Conservation (phyloP, 2,797 vertebrate genomes). For the Anguilla marmorata region DNA sequence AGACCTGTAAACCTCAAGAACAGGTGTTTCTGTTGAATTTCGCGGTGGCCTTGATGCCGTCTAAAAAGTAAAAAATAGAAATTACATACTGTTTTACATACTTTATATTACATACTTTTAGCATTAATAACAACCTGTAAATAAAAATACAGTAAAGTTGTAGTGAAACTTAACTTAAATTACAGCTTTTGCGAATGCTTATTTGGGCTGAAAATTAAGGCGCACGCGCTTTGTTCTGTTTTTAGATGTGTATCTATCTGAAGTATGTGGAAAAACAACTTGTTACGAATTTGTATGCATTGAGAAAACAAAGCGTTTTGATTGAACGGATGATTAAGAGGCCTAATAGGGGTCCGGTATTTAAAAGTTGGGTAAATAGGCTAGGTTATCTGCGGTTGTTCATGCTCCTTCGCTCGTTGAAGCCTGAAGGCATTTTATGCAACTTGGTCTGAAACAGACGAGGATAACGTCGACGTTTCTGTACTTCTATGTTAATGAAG, state of each 20-base stretch:
- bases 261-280: conserved; percentile 62
- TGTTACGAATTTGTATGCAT: conserved; percentile 64
- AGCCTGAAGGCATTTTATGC: conserved; percentile 63
- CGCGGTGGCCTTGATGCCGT: not conserved
- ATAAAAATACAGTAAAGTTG: not conserved
- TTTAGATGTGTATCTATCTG: conserved; percentile 61
- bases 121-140: not conserved
- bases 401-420: conserved; percentile 61
- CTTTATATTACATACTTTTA: not conserved
- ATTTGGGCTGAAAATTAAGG: not conserved
- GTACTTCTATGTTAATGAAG: conserved; percentile 54
- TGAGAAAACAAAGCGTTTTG: conserved; percentile 45
- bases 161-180: not conserved
- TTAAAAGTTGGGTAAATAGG: conserved; percentile 42
- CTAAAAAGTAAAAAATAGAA: not conserved
- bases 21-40: conserved; percentile 54
- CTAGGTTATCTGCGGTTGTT: conserved; percentile 61
- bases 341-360: conserved; percentile 40
- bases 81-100: not conserved
- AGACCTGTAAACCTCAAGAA: conserved; percentile 32
- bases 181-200: not conserved
- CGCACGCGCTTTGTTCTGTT: conserved; percentile 55
- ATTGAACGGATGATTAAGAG: conserved; percentile 52
- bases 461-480: conserved; percentile 49
- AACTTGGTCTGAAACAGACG: conserved; percentile 57